Percentiles rank a stretch among this genome's conserved stretches.
Evolutionary conservation across 2,797 vertebrate species (phyloP).

Genomic region (Mastacembelus armatus): DNA sequence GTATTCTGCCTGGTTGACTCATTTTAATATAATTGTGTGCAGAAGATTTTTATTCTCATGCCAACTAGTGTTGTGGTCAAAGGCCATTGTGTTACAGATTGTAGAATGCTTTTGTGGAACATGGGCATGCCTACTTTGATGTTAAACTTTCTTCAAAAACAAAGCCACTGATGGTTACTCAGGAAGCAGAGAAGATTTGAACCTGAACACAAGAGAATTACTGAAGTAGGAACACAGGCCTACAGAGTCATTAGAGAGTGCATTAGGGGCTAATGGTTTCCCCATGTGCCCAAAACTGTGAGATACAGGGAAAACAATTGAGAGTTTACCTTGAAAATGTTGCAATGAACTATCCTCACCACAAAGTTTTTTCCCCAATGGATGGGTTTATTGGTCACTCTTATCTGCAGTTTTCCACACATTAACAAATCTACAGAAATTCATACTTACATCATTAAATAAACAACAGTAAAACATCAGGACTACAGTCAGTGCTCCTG

Average conservation of each 20-base stretch:
- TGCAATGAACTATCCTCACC: conserved; percentile 48
- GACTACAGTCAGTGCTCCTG: background rate
- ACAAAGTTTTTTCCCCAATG: conserved; percentile 14
- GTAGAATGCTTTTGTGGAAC: conserved; percentile 27
- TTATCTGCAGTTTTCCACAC: conserved; percentile 30
- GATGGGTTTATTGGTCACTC: conserved; percentile 48
- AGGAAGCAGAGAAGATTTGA: conserved; percentile 73
- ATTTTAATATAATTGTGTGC: conserved; percentile 15
- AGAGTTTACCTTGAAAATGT: conserved; percentile 61
- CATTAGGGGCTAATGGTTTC: conserved; percentile 78
- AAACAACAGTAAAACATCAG: too few relatives aligned
- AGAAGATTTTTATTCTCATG: conserved; percentile 15
- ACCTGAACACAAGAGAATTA: conserved; percentile 73
- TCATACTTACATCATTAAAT: too few relatives aligned
- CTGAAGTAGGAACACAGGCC: conserved; percentile 73
- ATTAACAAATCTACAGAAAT: too few relatives aligned
- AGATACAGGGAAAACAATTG: conserved; percentile 69
- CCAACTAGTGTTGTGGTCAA: conserved; percentile 17
- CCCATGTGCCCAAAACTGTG: conserved; percentile 70
- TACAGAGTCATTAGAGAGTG: conserved; percentile 77
- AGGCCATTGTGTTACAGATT: conserved; percentile 38
- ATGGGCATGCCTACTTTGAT: conserved; percentile 66
- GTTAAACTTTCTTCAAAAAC: conserved; percentile 52
- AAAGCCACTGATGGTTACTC: conserved; percentile 73
- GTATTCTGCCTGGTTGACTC: background rate